These are phyloP conservation scores for Lutraria lutraria DNA, from an alignment of 2,888 invertebrate genomes.

Conservation along the genomic window DNA sequence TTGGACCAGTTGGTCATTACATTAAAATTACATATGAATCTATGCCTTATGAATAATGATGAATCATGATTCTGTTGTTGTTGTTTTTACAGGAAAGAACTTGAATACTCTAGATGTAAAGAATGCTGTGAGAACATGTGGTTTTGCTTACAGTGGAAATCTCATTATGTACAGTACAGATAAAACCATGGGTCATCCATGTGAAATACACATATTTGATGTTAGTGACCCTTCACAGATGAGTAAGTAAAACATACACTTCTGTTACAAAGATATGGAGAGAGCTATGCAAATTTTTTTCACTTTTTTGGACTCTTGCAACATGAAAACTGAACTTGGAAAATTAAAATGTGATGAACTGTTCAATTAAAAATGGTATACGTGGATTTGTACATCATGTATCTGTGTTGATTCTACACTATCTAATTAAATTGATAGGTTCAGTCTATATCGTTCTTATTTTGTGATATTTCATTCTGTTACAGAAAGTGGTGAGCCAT, in stretches of 20 bases:
- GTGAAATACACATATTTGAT: slow-evolving; percentile 93
- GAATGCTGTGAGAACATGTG: slow-evolving; percentile 96
- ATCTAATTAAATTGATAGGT: too few species aligned
- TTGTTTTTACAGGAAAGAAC: slow-evolving; percentile 79
- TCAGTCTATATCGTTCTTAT: too few species aligned
- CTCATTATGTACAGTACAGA: slow-evolving; percentile 97
- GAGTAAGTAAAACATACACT: slow-evolving; percentile 74
- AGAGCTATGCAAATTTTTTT: background rate
- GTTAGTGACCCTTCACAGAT: slow-evolving; percentile 87
- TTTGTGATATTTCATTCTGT: background rate
- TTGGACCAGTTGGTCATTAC: too few species aligned
- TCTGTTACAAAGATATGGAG: too few species aligned
- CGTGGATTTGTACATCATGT: too few species aligned
- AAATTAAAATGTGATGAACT: too few species aligned
- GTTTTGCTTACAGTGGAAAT: slow-evolving; percentile 97
- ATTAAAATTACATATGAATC: too few species aligned
- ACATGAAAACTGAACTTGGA: background rate
- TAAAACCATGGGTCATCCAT: slow-evolving; percentile 95
- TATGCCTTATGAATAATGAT: too few species aligned
- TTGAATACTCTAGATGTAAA: slow-evolving; percentile 81
- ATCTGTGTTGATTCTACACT: too few species aligned
- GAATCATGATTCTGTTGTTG: background rate
- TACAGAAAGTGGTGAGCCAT: slow-evolving; percentile 90
- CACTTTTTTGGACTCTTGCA: background rate
- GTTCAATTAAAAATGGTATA: too few species aligned